Evolutionary conservation across 2,888 invertebrate genomes (phyloP).

Genomic region (Tricholauxania praeusta): DNA sequence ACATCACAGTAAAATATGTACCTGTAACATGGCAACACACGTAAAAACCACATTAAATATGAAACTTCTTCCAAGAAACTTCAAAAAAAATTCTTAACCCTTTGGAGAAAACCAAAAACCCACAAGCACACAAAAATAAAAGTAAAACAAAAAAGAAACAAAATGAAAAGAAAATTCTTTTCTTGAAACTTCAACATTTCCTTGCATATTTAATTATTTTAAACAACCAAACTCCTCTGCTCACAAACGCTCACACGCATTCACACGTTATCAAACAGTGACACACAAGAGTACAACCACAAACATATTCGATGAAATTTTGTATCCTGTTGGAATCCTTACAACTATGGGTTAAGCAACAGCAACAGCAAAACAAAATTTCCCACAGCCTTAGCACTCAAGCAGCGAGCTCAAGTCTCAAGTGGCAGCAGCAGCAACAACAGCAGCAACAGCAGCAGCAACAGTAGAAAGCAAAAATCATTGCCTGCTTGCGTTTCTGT

Average conservation of each 20-base stretch:
- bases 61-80: not conserved
- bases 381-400: slow-evolving; percentile 19
- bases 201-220: slow-evolving; percentile 34
- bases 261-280: not conserved
- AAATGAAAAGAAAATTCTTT: slow-evolving; percentile 4
- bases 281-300: too few relatives aligned
- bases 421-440: slow-evolving; percentile 5
- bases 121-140: not conserved
- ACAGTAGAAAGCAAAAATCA: not conserved
- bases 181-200: slow-evolving; percentile 29
- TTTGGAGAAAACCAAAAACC: not conserved
- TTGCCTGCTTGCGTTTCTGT: not conserved
- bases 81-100: slow-evolving; percentile 1
- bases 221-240: slow-evolving; percentile 8
- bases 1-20: not conserved
- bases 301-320: slow-evolving; percentile 4
- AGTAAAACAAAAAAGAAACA: not conserved
- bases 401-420: slow-evolving; percentile 18
- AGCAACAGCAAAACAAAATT: slow-evolving; percentile 10
- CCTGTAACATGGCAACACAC: not conserved
- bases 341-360: slow-evolving; percentile 15
- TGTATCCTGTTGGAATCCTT: slow-evolving; percentile 1
- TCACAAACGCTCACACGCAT: not conserved
- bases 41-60: not conserved
- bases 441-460: slow-evolving; percentile 10